phyloP scores from a whole-genome alignment of 2,797 vertebrate species.

The Gila robusta region DNA sequence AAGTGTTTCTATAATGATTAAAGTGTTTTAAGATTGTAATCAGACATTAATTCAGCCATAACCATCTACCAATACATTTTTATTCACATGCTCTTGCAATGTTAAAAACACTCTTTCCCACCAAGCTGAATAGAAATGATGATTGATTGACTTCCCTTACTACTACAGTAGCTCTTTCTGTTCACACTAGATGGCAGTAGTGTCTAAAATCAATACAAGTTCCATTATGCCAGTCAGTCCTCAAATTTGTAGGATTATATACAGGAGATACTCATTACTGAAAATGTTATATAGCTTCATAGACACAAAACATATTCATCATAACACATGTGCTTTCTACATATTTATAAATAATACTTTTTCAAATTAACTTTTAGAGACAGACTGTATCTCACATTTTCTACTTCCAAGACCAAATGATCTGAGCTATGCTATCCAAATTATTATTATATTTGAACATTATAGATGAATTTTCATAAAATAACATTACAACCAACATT shows the following conservation, averaged over 20 bases:
- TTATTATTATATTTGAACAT: not conserved
- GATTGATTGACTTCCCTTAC: conserved; percentile 68
- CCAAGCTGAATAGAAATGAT: too few relatives aligned
- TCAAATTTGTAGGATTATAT: not conserved
- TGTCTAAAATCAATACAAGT: conserved; percentile 76
- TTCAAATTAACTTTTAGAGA: not conserved
- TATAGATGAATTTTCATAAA: too few relatives aligned
- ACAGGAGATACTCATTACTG: not conserved
- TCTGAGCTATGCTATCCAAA: not conserved
- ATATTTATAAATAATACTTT: not conserved
- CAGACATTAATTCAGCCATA: too few relatives aligned
- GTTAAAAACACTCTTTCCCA: not conserved
- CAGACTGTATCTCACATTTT: not conserved
- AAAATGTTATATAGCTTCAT: not conserved
- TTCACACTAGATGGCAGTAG: conserved; percentile 82
- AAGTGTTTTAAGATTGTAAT: not conserved
- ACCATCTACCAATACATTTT: not conserved
- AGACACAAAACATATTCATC: not conserved
- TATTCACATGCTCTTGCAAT: not conserved
- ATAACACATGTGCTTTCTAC: not conserved
- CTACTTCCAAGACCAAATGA: not conserved
- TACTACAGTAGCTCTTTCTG: conserved; percentile 60
- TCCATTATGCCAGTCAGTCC: conserved; percentile 1
- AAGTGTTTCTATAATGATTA: not conserved
- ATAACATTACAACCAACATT: not conserved